These are phyloP conservation scores for Forbesichthys papilliferus DNA, from an alignment of 2,113 vertebrate genomes.

Conservation along the genomic window DNA sequence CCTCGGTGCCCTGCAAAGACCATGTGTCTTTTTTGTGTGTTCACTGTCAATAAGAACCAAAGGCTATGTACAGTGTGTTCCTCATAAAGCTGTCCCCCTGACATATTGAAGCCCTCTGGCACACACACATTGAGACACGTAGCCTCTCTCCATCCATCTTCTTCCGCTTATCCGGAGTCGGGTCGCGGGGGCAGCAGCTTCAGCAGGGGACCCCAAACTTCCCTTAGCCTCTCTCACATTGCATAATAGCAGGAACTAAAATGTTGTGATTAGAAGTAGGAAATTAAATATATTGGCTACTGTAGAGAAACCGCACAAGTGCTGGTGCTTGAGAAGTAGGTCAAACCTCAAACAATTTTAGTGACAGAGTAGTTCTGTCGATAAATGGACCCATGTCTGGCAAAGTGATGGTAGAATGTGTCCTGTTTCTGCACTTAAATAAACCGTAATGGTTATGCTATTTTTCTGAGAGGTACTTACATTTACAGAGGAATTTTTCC, in stretches of 20 bases:
- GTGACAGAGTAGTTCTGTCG: constrained; percentile 26
- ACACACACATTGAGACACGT: constrained; percentile 7
- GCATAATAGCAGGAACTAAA: constrained; percentile 22
- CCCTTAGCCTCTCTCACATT: constrained; percentile 15
- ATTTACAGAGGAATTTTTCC: constrained; percentile 29
- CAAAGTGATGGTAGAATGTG: constrained; percentile 17
- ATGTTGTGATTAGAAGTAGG: constrained; percentile 14
- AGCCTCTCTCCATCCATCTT: neutral
- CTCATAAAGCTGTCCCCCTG: constrained; percentile 38
- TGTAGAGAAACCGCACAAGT: constrained; percentile 26
- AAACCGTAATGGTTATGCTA: constrained; percentile 34
- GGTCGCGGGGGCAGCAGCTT: too few species aligned
- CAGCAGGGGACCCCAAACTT: too few species aligned
- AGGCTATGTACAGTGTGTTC: neutral
- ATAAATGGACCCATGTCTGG: constrained; percentile 46
- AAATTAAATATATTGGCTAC: neutral
- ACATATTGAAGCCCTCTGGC: constrained; percentile 12
- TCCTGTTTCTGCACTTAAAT: constrained; percentile 25
- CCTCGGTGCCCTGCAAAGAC: constrained; percentile 19
- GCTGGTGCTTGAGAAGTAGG: constrained; percentile 50
- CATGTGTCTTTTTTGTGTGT: constrained; percentile 18
- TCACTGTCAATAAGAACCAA: constrained; percentile 19
- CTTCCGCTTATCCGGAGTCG: too few species aligned
- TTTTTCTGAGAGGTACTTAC: neutral
- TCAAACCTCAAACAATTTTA: constrained; percentile 53